Evolutionary conservation across 2,113 vertebrate genomes (phyloP), one percentile per base, ranked within the genome.

Genomic region (Catharus minimus): DNA sequence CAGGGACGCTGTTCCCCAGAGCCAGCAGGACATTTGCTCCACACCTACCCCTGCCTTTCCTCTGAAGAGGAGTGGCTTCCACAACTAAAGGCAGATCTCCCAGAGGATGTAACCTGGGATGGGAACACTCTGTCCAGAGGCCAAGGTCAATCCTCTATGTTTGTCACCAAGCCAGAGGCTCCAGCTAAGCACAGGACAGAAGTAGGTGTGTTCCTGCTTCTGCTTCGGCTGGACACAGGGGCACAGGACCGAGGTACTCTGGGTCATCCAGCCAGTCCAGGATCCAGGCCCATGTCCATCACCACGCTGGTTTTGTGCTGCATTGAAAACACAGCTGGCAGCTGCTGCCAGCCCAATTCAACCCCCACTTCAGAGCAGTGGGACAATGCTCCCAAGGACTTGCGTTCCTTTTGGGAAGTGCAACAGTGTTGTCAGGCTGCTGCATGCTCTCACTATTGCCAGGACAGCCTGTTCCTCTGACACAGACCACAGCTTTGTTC

Each of bases 191-290:
- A 22, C 10, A 1, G 9, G 33, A 58, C 53, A 58, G 67, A 36
- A 0, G 1, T 0, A 1, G 0, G 7, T 30, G 61, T 13, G 12
- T 2, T 20, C 23, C 80, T 41, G 50, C 47, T 74, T 27, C 39
- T 1, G 4, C 8, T 24, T 7, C 1, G 0, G 65, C 44, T 6
- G 22, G 49, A 26, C 18, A 21, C 43, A 2, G 22, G 38, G 39
- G 43, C 66, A 74, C 1, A 2, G 58, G 22, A 55, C n/a, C 13
- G 13, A 28, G 55, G 24, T 3, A 1, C 47, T 10, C 39, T 7
- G 26, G 55, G 39, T 36, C 14, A 33, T 14, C 17, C 0, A 0
- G 9, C 11, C 0, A 0, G 10, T 9, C 24, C 0, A 1, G 62
- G 64, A 36, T 36, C 32, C 55, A 75, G 57, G 49, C 68, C 69